These are phyloP conservation scores for Agrotis ipsilon DNA, from an alignment of 2,888 invertebrate species.

Conservation along the genomic window DNA sequence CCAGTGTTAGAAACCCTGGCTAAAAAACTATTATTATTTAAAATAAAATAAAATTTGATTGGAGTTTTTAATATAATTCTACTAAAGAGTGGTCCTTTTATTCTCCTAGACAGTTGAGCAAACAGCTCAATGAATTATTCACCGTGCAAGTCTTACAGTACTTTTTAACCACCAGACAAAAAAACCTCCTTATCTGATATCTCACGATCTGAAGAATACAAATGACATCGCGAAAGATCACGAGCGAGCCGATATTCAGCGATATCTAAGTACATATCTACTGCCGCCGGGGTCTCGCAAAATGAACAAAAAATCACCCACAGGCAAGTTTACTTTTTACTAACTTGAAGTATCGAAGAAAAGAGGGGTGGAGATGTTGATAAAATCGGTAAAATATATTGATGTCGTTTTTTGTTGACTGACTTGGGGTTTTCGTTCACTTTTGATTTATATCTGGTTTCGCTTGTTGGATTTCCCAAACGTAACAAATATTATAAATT, in stretches of 20 bases:
- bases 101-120: too few species aligned
- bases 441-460: too few species aligned
- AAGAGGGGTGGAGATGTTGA: constrained; percentile 37
- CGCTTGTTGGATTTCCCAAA: background rate
- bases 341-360: constrained; percentile 49
- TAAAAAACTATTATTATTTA: too few species aligned
- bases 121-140: too few species aligned
- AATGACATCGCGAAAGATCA: constrained; percentile 49
- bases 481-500: too few species aligned
- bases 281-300: constrained; percentile 38
- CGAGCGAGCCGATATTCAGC: constrained; percentile 48
- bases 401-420: background rate
- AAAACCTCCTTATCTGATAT: constrained; percentile 1
- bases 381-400: background rate
- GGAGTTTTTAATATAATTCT: too few species aligned
- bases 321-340: constrained; percentile 61
- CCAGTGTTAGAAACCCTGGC: too few species aligned
- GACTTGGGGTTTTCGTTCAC: background rate
- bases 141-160: too few species aligned
- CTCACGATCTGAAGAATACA: constrained; percentile 31
- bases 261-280: constrained; percentile 40
- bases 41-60: too few species aligned
- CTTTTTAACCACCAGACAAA: background rate
- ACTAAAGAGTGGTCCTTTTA: too few species aligned
- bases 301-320: constrained; percentile 60